These are phyloP conservation scores for Sinocyclocheilus anophthalmus DNA, from an alignment of 2,113 vertebrate species.

Conservation along the genomic window DNA sequence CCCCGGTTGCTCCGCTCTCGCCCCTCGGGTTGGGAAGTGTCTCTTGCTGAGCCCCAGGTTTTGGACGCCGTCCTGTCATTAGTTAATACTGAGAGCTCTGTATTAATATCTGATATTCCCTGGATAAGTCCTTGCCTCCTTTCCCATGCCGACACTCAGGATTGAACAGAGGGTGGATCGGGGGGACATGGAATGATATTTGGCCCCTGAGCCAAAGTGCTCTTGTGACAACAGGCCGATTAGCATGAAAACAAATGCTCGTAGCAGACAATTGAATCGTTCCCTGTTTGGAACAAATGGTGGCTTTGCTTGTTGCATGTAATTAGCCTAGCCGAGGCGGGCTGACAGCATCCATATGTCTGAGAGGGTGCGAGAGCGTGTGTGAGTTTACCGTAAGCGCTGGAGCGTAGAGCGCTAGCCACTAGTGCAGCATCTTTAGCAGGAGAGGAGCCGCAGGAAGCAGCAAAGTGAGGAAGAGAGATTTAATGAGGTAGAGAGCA, in stretches of 20 bases:
- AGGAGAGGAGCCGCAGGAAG: constrained; percentile 37
- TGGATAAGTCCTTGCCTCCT: not conserved
- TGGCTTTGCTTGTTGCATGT: constrained; percentile 61
- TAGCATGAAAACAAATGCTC: constrained; percentile 58
- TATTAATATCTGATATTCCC: constrained; percentile 18
- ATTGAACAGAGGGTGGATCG: not conserved
- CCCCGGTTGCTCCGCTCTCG: not conserved
- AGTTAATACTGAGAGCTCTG: constrained; percentile 31
- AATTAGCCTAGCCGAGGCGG: constrained; percentile 57
- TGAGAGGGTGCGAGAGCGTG: constrained; percentile 37
- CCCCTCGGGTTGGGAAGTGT: not conserved
- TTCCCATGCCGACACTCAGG: constrained; percentile 22
- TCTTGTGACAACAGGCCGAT: constrained; percentile 58
- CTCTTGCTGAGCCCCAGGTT: constrained; percentile 37
- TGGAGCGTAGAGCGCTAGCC: constrained; percentile 43
- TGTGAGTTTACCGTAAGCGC: constrained; percentile 54
- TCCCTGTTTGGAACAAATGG: constrained; percentile 61
- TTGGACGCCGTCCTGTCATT: constrained; percentile 45
- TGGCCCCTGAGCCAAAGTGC: constrained; percentile 49
- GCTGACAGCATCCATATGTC: constrained; percentile 62
- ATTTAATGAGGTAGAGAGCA: constrained; percentile 52
- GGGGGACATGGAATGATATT: constrained; percentile 43
- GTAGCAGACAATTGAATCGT: constrained; percentile 60
- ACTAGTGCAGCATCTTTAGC: constrained; percentile 52
- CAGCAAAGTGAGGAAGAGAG: constrained; percentile 52